Evolutionary conservation across 2,797 vertebrate genomes (phyloP), one percentile per base, ranked within the genome.

Genomic region (Manis pentadactyla): DNA sequence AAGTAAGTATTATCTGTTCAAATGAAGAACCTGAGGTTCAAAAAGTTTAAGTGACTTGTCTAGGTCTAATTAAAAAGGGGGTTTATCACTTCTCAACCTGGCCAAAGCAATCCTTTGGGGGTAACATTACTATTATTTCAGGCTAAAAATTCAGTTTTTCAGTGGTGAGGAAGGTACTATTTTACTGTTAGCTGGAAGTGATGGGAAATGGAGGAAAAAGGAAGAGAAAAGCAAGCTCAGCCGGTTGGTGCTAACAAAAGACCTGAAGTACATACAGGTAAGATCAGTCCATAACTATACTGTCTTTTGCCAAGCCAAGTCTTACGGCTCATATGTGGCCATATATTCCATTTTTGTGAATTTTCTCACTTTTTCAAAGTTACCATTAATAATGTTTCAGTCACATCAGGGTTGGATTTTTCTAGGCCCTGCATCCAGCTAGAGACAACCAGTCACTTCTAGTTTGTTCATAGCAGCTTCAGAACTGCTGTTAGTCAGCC

Each of bases 31-130:
- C 17, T 6, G 14, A 69, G 3, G 27, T 14, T 92, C 42, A 90
- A 91, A 91, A 95, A 94, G 39, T 27, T 78, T 79, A 87, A 94
- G 14, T 94, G 71, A 46, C 27, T 55, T 89, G 18, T 37, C 29
- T 12, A 79, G 64, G 17, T 86, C 46, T 68, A 94, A 79, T 79
- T 82, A 71, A 68, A 51, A 89, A 87, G 8, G 2, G 2, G 7
- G 4, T 34, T 39, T 90, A 13, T 90, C 59, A 42, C 5, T 78
- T 91, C 12, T 90, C 18, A 69, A 21, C 18, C 14, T 83, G 13
- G 53, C 5, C 37, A 86, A 89, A 69, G 17, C 15, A 27, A 51
- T 46, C 15, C 27, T 42, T 49, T 46, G 42, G 12, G 29, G 29
- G 23, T 81, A 93, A 61, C 0, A 3, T 3, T 25, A 59, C 2